Evolutionary conservation across 64 coral and sea anemone species (phyloP), one percentile per base, ranked within the genome.

Genomic region (Hydrozoanthus tunicans): DNA sequence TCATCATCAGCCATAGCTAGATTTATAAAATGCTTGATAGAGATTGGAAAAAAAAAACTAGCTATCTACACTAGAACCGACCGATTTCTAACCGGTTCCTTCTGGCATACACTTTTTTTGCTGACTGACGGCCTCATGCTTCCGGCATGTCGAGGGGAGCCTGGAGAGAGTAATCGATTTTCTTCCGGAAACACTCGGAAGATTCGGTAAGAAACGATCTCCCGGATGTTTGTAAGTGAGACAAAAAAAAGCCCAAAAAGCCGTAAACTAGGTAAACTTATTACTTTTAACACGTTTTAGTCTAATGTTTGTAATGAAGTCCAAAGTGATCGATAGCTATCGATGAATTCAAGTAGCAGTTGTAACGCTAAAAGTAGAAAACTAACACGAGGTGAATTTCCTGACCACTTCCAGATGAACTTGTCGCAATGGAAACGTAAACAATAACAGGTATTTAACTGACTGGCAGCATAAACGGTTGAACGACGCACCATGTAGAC

Each of bases 361-460:
- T 27, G 7, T 70, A 57, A 43, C 61, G 20, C 51, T 56, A 23
- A 77, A 55, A n/a, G 5, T 23, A 51, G 7, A 57, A 26, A 73
- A 51, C 65, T 56, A 54, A 26, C 2, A 53, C 53, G 7, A 56
- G 23, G 6, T 11, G 27, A 58, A 26, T 53, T 6, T 43, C 9
- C 5, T 56, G 14, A 2, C 13, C 9, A 23, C 0, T 9, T 25
- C 53, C 27, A 15, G 25, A 69, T 20, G 5, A 53, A 8, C 20
- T 69, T 88, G 84, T 88, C 58, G 68, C 84, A 88, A 88, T 88
- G 84, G 84, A 74, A 88, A 88, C 84, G 84, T 74, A 88, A 85
- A 85, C 82, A 70, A 9, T 14, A 27, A 13, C 52, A 14, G 2
- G 32, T 15, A 17, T 12, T 57, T 1, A 20, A 3, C 59, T 79